Evolutionary conservation across 1,140 invertebrate species (phyloP).

Genomic region (Heliconius hermathena): DNA sequence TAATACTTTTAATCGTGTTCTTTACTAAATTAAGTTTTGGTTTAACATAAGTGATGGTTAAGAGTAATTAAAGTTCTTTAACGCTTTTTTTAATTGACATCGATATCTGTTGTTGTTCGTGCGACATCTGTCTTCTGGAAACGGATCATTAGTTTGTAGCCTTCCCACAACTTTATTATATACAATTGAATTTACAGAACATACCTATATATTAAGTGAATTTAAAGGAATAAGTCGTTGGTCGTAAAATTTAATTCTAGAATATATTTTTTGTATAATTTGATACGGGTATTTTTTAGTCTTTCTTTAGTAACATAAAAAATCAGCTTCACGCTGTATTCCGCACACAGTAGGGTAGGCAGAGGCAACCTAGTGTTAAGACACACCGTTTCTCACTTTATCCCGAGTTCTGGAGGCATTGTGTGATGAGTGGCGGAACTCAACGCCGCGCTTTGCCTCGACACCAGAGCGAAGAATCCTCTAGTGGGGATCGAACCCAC

Average conservation of each 20-base stretch:
- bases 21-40: constrained; percentile 32
- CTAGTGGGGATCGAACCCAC: no score
- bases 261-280: neutral
- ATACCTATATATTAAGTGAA: neutral
- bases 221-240: neutral
- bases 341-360: no score
- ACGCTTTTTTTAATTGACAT: constrained; percentile 56
- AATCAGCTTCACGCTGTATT: no score
- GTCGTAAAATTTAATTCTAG: neutral
- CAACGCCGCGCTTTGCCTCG: no score
- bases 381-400: no score
- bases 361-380: no score
- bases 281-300: no score
- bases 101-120: constrained; percentile 42
- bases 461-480: no score
- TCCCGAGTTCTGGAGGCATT: no score
- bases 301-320: no score
- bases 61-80: constrained; percentile 59
- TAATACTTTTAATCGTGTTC: neutral
- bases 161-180: neutral
- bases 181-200: neutral
- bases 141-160: constrained; percentile 23
- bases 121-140: constrained; percentile 55
- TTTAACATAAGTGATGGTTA: constrained; percentile 51
- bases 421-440: no score